Percentiles rank a stretch among this genome's conserved stretches.
These are phyloP conservation scores for Tipula unca DNA, from an alignment of 2,888 invertebrate genomes.

Conservation along the genomic window DNA sequence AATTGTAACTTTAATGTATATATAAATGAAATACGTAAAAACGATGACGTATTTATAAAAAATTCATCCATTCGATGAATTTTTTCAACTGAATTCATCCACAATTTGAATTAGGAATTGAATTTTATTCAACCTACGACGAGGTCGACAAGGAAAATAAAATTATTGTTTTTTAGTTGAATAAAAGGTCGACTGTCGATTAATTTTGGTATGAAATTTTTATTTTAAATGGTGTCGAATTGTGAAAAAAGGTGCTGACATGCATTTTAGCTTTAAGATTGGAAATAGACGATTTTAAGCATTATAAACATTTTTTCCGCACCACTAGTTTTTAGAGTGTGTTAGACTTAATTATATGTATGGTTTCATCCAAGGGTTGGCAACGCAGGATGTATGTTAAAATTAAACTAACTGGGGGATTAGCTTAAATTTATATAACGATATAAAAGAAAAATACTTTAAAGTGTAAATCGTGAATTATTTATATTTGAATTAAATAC, in stretches of 20 bases:
- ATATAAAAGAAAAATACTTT: too few species aligned
- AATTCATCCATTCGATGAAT: neutral
- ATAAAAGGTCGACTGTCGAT: neutral
- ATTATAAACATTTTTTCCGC: too few species aligned
- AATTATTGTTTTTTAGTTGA: neutral
- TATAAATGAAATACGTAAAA: neutral
- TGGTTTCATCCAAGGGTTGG: too few species aligned
- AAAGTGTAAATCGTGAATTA: too few species aligned
- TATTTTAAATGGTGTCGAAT: neutral
- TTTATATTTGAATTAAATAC: too few species aligned
- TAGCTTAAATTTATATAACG: too few species aligned
- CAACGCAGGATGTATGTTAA: too few species aligned
- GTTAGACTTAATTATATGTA: too few species aligned
- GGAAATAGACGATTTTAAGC: neutral
- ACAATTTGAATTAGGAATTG: neutral
- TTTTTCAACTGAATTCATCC: neutral
- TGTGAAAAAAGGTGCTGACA: neutral
- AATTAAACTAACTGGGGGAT: too few species aligned
- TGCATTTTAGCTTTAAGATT: neutral
- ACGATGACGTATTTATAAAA: neutral
- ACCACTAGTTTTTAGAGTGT: too few species aligned
- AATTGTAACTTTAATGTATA: neutral
- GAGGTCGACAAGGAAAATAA: neutral
- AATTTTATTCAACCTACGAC: neutral
- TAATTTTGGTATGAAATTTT: neutral